Evolutionary conservation across 2,797 vertebrate genomes (phyloP).

Genomic region (Otus scops): DNA sequence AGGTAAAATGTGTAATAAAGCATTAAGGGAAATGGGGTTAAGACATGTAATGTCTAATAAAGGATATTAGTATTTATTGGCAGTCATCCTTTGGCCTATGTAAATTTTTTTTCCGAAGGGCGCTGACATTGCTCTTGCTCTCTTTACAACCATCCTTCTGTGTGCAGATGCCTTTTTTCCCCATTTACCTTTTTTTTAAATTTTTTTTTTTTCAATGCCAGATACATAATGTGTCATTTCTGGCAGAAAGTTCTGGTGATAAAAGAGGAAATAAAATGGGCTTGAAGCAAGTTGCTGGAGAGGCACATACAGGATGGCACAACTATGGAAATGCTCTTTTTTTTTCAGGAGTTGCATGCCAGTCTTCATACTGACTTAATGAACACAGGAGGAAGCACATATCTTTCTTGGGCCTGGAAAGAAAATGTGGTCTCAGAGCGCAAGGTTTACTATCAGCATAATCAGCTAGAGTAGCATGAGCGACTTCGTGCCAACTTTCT

Average conservation of each 20-base stretch:
- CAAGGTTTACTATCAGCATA: constrained; percentile 18
- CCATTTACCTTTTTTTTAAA: not conserved
- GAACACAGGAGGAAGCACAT: constrained; percentile 1
- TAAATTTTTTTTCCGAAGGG: not conserved
- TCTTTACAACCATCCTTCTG: not conserved
- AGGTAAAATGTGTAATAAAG: not conserved
- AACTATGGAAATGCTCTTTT: not conserved
- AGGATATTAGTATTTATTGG: constrained; percentile 12
- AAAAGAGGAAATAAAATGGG: not conserved
- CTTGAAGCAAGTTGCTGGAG: not conserved
- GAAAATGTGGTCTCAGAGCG: not conserved
- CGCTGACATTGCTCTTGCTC: not conserved
- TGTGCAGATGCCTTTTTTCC: not conserved
- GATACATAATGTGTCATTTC: not conserved
- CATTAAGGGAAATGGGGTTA: not conserved
- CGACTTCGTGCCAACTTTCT: not conserved
- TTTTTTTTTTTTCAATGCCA: not conserved
- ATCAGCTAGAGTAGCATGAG: not conserved
- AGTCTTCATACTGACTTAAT: not conserved
- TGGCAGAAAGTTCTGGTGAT: not conserved
- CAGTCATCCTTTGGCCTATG: not conserved
- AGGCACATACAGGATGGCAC: not conserved
- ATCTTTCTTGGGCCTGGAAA: not conserved
- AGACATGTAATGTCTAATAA: not conserved
- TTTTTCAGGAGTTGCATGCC: rapidly evolving